These are phyloP conservation scores for Urocolius indicus DNA, from an alignment of 2,113 vertebrate genomes.

Conservation along the genomic window DNA sequence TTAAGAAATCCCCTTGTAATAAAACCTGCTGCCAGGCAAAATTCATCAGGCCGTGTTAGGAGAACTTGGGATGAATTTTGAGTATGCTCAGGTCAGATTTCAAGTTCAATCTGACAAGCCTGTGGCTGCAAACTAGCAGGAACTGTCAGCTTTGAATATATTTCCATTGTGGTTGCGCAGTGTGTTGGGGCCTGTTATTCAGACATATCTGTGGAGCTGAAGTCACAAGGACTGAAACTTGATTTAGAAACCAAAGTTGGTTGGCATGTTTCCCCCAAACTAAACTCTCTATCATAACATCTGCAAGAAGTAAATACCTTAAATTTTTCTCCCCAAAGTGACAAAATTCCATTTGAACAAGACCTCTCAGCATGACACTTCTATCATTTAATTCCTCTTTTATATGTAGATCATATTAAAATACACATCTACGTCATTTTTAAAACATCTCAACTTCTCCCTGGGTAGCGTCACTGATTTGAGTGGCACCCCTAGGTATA, in stretches of 20 bases:
- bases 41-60: slow-evolving; percentile 34
- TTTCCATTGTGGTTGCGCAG: slow-evolving; percentile 20
- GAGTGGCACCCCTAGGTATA: not conserved
- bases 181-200: not conserved
- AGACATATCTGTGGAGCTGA: not conserved
- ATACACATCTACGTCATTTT: not conserved
- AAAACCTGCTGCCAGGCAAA: slow-evolving; percentile 53
- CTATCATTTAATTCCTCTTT: not conserved
- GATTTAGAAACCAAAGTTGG: not conserved
- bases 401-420: not conserved
- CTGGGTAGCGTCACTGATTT: not conserved
- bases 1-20: slow-evolving; percentile 53
- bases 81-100: slow-evolving; percentile 33
- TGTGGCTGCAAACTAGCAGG: slow-evolving; percentile 47
- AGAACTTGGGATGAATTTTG: slow-evolving; percentile 61
- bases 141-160: slow-evolving; percentile 41
- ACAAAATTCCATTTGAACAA: not conserved
- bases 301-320: not conserved
- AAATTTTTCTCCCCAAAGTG: not conserved
- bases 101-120: slow-evolving; percentile 52
- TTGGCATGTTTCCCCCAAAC: not conserved
- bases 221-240: not conserved
- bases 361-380: not conserved
- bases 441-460: not conserved
- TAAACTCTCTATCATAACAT: not conserved